Base-by-base conservation (phyloP, 2,888 invertebrate species). In the Andrena bucephala region DNA sequence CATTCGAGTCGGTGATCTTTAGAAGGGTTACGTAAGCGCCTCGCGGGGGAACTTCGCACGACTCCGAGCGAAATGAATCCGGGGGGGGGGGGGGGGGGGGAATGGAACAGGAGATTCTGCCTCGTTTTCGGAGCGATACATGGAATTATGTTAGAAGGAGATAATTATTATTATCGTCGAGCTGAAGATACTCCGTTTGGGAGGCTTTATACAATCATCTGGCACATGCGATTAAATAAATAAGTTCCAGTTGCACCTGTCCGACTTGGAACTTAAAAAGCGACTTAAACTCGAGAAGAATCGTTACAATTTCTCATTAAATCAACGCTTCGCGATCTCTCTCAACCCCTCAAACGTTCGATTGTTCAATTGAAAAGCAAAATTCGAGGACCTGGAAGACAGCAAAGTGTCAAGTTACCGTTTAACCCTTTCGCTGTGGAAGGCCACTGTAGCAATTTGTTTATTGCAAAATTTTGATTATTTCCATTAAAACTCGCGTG, bases 181-280 rank as follows among this genome's bases (percentile, higher is more conserved):
- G 80, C 59, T 60, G 65, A 65, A 77, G 62, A 67, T 54, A 62
- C 54, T 68, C 66, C 62, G 50, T 16, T 52, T 20, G 65, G 48
- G 48, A 50, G 62, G 42, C 48, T 70, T 67, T 60, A 72, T 72
- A 81, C 81, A 63, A 72, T 77, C 76, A 77, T 84, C 84, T 84
- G 84, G 84, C 84, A 84, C 84, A 84, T 84, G 66, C 84, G 72
- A 84, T 84, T 84, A 84, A 84, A 84, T 84, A 84, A 84, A 84
- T 84, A 84, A 83, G 67, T 83, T 83, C 69, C 83, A 73, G 70
- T 82, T 83, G 82, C 82, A 67, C 62, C 68, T 42, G 31, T 59
- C 71, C 71, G 63, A 72, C 76, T 65, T 52, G 82, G 59, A 42
- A 66, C 16, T 52, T 66, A 65, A 59, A 33, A 7, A 10, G 42